These are phyloP conservation scores for Heliconius eleuchia DNA, from an alignment of 1,140 invertebrate species.

Conservation along the genomic window DNA sequence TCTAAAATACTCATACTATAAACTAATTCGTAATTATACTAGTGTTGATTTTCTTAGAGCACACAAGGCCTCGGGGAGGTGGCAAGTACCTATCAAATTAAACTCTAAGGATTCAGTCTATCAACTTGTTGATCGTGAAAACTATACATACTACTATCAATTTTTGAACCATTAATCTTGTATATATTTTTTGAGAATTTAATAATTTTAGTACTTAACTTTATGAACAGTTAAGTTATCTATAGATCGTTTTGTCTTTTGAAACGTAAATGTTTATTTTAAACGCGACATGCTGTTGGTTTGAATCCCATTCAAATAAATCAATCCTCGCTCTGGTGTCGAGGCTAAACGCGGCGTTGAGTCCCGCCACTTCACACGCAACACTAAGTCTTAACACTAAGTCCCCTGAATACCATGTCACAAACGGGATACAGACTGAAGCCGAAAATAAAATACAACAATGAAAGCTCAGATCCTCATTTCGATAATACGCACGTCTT, in stretches of 20 bases:
- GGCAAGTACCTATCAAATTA: constrained; percentile 72
- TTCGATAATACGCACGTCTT: neutral
- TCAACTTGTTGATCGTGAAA: constrained; percentile 50
- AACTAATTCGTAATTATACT: constrained; percentile 73
- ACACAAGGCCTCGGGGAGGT: constrained; percentile 50
- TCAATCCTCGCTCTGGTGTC: no score
- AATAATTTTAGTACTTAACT: no score
- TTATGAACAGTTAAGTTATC: no score
- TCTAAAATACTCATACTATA: constrained; percentile 65
- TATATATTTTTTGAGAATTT: neutral
- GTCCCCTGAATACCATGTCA: no score
- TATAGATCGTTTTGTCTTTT: no score
- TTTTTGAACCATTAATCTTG: neutral
- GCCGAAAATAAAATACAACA: neutral
- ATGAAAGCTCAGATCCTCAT: neutral
- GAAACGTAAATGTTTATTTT: no score
- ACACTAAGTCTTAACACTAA: no score
- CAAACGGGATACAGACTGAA: no score
- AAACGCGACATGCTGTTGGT: no score
- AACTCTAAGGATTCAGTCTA: constrained; percentile 54
- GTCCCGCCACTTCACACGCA: no score
- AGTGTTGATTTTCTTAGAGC: constrained; percentile 71
- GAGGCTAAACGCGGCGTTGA: no score
- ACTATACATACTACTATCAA: neutral
- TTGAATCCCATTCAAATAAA: no score